Evolutionary conservation across 1,140 invertebrate genomes (phyloP).

Genomic region (Pachypeltis micranthus): DNA sequence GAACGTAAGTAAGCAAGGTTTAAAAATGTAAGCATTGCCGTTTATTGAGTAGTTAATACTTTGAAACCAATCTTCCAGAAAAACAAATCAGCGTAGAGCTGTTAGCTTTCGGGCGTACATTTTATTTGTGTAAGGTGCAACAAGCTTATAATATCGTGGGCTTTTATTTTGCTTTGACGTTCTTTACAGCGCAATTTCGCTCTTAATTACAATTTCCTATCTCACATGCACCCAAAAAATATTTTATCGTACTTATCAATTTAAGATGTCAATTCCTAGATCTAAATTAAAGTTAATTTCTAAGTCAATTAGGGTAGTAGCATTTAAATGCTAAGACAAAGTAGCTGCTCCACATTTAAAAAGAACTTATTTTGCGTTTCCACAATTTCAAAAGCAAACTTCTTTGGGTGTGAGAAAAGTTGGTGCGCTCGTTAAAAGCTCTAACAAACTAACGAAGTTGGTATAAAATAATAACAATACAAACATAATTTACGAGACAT

Average conservation of each 20-base stretch:
- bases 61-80: slow-evolving; percentile 11
- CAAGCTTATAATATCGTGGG: slow-evolving; percentile 7
- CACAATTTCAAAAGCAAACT: not conserved
- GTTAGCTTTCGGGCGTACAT: not conserved
- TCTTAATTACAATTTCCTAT: not conserved
- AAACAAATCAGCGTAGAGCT: not conserved
- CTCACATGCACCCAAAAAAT: not conserved
- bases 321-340: not conserved
- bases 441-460: too few species aligned
- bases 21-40: slow-evolving; percentile 12
- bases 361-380: not conserved
- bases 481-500: too few species aligned
- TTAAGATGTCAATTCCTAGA: not conserved
- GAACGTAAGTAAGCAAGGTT: too few species aligned
- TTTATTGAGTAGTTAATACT: slow-evolving; percentile 3
- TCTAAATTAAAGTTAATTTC: not conserved
- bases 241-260: not conserved
- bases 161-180: not conserved
- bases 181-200: not conserved
- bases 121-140: not conserved
- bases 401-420: too few species aligned
- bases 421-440: too few species aligned
- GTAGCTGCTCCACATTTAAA: not conserved
- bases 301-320: not conserved
- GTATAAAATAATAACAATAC: too few species aligned